These are phyloP conservation scores for Dallia pectoralis DNA, from an alignment of 2,797 vertebrate species.

Conservation along the genomic window DNA sequence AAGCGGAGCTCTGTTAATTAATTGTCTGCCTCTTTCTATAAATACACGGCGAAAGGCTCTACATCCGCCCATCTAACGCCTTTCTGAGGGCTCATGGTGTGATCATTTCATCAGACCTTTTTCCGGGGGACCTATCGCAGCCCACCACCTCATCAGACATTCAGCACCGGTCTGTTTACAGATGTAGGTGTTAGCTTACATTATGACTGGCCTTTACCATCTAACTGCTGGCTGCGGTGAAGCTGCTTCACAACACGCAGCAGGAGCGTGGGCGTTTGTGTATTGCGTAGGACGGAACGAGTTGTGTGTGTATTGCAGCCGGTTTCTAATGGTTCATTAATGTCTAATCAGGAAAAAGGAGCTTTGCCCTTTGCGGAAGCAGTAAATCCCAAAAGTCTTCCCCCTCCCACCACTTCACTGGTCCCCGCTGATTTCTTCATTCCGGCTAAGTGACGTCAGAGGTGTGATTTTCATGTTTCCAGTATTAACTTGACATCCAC, in stretches of 20 bases:
- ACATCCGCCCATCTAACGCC: not conserved
- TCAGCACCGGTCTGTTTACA: slow-evolving; percentile 28
- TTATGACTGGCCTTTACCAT: slow-evolving; percentile 31
- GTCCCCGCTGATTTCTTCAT: not conserved
- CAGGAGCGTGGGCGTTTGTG: not conserved
- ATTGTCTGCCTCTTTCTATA: too few relatives aligned
- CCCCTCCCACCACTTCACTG: not conserved
- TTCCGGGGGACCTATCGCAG: not conserved
- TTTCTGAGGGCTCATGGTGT: not conserved
- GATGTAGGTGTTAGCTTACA: slow-evolving; percentile 26
- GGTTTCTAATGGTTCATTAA: slow-evolving; percentile 36
- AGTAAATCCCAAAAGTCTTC: not conserved
- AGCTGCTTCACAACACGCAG: not conserved
- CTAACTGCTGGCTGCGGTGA: slow-evolving; percentile 3
- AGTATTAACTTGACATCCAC: not conserved
- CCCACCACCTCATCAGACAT: slow-evolving; percentile 24
- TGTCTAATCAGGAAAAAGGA: slow-evolving; percentile 1
- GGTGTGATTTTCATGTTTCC: not conserved
- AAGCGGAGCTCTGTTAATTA: not conserved
- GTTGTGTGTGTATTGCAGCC: slow-evolving; percentile 31
- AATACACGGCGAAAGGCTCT: too few relatives aligned
- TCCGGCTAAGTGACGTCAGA: not conserved
- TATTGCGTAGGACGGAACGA: slow-evolving; percentile 16
- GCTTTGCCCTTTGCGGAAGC: not conserved
- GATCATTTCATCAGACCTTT: not conserved